Evolutionary conservation across 2,113 vertebrate genomes (phyloP), one percentile per base, ranked within the genome.

Genomic region (Odobenus rosmarus): DNA sequence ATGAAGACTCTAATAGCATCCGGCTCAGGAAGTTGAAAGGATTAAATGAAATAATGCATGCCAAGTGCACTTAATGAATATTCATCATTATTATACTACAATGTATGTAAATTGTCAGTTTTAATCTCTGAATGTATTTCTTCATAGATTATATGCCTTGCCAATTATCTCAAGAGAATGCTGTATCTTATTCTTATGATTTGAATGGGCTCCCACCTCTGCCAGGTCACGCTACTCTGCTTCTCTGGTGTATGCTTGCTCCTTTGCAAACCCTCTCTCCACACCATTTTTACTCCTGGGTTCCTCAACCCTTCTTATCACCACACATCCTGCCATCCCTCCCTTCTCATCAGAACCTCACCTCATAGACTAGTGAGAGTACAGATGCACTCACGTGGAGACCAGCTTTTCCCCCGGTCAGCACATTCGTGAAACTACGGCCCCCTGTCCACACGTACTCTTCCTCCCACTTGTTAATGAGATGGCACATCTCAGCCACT

Each of bases 51-150:
- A 84, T 74, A 92, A 93, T 76, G 19, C 49, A 92, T 57, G 80
- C 89, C 90, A 84, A 67, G n/a, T 85, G 28, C 3, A 33, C 86
- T 93, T 72, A 76, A 89, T 89, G 83, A 97, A 96, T 96, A 95
- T 92, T 84, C 61, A 74, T 92, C 84, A 51, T 49, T 46, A 59
- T 86, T 53, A 61, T 14, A 91, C 53, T 39, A 21, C 21, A 83
- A 64, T 64, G n/a, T 61, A 83, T 61, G 19, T 31, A 85, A 81
- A 69, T 81, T 77, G 33, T 83, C 55, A 7, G 9, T 24, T 79
- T 95, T 92, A 80, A 88, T 82, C 80, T 97, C 28, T 61, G 24
- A 84, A 85, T 77, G 7, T 55, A 53, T 80, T 86, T 93, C 79
- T 92, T 93, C 57, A 80, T 76, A 82, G 69, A 61, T 61, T 53